Evolutionary conservation across 1,140 invertebrate genomes (phyloP).

Genomic region (Sycophaga agraensis): DNA sequence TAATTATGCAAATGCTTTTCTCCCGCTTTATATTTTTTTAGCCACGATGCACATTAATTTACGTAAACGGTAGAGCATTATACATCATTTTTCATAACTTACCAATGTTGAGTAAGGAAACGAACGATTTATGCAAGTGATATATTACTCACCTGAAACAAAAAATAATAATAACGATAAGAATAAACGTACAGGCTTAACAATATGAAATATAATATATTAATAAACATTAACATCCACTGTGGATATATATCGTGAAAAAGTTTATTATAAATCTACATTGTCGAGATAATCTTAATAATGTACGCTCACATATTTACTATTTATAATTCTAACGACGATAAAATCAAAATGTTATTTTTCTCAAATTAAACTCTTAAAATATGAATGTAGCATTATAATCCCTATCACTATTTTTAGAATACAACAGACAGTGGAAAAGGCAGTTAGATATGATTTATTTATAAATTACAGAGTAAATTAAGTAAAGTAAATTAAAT

Average conservation of each 20-base stretch:
- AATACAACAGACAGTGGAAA: no score
- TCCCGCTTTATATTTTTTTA: neutral
- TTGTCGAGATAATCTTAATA: no score
- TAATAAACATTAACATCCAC: neutral
- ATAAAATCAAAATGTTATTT: no score
- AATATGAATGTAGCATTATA: no score
- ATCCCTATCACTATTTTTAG: no score
- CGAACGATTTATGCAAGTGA: neutral
- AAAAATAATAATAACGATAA: neutral
- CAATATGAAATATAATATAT: neutral
- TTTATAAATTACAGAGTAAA: no score
- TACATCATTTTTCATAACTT: neutral
- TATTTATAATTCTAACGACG: no score
- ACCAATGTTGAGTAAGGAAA: neutral
- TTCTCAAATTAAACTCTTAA: no score
- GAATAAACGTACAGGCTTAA: neutral
- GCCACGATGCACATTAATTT: neutral
- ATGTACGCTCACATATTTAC: no score
- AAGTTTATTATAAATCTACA: no score
- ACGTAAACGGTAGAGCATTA: neutral
- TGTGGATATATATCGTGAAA: neutral
- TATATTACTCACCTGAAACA: conserved; percentile 25
- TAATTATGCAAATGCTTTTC: neutral
- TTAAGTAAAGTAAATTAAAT: no score
- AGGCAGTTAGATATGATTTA: no score